Percentiles rank a stretch among this genome's conserved stretches.
Evolutionary conservation across 2,113 vertebrate species (phyloP).

Genomic region (Perca schrenkii): DNA sequence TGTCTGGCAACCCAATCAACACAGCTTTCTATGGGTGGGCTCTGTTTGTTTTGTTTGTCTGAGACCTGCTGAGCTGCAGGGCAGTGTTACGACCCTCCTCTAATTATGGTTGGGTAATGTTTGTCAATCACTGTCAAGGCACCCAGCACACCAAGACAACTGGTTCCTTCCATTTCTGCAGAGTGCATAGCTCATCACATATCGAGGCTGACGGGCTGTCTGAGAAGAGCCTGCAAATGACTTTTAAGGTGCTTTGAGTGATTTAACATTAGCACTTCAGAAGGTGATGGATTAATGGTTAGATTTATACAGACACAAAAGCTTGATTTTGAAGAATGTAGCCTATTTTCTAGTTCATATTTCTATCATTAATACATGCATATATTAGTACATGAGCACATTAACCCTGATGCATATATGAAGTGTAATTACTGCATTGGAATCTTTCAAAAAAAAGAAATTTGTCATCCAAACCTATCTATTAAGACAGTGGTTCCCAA

Average conservation of each 20-base stretch:
- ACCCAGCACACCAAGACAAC: conserved; percentile 48
- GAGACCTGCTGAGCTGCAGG: conserved; percentile 62
- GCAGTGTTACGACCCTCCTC: conserved; percentile 51
- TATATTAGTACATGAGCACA: background rate
- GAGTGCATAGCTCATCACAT: conserved; percentile 28
- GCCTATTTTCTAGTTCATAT: background rate
- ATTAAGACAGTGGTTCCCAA: background rate
- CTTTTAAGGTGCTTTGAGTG: conserved; percentile 24
- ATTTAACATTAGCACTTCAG: conserved; percentile 22
- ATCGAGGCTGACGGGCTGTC: background rate
- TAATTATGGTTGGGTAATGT: conserved; percentile 69
- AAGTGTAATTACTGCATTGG: conserved; percentile 12
- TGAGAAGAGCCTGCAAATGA: conserved; percentile 17
- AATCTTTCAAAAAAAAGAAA: conserved; percentile 2
- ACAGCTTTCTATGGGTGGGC: conserved; percentile 44
- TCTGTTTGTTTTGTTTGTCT: conserved; percentile 72
- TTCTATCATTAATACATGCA: background rate
- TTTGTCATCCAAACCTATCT: conserved; percentile 12
- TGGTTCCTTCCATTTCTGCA: conserved; percentile 47
- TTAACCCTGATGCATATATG: background rate
- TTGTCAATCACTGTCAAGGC: conserved; percentile 64
- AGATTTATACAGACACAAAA: conserved; percentile 25
- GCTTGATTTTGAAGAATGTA: conserved; percentile 7
- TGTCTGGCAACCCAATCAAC: conserved; percentile 55
- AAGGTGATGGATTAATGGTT: conserved; percentile 44